Conservation (phyloP, 2,888 invertebrate species). For the Chironomus tentans region DNA sequence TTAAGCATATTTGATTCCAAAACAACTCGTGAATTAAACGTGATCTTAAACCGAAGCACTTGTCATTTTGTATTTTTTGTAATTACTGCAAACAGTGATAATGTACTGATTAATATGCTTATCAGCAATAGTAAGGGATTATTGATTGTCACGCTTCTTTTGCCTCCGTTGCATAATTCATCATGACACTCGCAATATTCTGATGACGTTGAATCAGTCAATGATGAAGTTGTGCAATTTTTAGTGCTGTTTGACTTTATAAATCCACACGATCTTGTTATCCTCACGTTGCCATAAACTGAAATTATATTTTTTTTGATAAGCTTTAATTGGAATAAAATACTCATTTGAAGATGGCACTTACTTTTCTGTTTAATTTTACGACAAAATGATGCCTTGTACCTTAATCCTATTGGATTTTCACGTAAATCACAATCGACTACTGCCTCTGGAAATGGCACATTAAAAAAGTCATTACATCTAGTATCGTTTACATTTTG, state of each 20-base stretch:
- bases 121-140: not conserved
- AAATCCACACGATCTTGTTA: slow-evolving; percentile 9
- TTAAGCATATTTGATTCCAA: not conserved
- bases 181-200: not conserved
- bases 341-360: not conserved
- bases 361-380: not conserved
- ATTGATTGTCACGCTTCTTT: not conserved
- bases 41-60: not conserved
- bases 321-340: too few species aligned
- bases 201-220: not conserved
- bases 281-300: not conserved
- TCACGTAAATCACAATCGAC: not conserved
- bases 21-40: not conserved
- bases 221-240: not conserved
- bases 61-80: too few species aligned
- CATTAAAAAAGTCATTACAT: not conserved
- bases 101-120: not conserved
- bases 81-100: too few species aligned
- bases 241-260: not conserved
- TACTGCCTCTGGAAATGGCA: not conserved
- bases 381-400: not conserved
- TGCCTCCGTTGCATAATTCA: not conserved
- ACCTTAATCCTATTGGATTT: not conserved
- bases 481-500: not conserved
- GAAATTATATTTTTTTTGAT: not conserved